Conservation (phyloP, 1,140 invertebrate genomes). For the Eriosoma lanigerum region DNA sequence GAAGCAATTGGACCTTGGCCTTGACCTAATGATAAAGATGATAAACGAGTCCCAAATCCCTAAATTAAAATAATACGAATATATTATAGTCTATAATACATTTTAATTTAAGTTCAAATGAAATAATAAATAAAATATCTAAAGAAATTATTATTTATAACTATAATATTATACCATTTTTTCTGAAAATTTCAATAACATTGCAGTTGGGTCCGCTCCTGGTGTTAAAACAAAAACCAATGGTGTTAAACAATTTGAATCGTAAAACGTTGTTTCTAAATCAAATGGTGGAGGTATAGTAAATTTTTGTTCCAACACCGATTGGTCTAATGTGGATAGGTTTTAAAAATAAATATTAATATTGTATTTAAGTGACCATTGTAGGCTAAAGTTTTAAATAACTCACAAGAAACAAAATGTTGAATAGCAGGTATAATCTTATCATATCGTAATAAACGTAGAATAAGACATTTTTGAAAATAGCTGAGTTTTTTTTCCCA, state of each 20-base stretch:
- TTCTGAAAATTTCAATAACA: constrained; percentile 84
- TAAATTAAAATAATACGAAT: background rate
- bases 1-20: constrained; percentile 89
- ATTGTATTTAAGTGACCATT: background rate
- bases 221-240: constrained; percentile 90
- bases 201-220: constrained; percentile 87
- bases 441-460: constrained; percentile 82
- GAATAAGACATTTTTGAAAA: constrained; percentile 77
- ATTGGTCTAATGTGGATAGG: constrained; percentile 58
- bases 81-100: background rate
- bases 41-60: constrained; percentile 69
- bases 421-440: constrained; percentile 85
- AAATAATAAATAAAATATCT: background rate
- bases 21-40: constrained; percentile 82
- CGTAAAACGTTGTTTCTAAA: constrained; percentile 75
- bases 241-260: constrained; percentile 82
- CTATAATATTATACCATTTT: constrained; percentile 62
- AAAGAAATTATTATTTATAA: background rate
- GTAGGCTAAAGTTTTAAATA: background rate
- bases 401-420: constrained; percentile 70
- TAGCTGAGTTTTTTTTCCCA: constrained; percentile 66
- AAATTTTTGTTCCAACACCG: constrained; percentile 75
- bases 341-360: background rate
- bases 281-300: constrained; percentile 88
- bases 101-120: background rate